Evolutionary conservation across 2,888 invertebrate species (phyloP).

Genomic region (Pandemis corylana): DNA sequence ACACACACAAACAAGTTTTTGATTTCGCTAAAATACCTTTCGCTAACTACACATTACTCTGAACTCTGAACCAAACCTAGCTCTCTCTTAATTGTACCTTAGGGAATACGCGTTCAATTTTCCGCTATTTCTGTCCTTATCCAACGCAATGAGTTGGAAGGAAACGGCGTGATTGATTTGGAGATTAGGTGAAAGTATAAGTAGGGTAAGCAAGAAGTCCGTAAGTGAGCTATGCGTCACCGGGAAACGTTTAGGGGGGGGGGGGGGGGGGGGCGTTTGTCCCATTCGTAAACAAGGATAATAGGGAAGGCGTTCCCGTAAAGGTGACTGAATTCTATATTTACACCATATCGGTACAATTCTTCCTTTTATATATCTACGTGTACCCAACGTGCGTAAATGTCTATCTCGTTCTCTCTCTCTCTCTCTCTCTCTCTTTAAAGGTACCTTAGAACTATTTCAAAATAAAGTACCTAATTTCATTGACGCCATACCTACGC

Average conservation of each 20-base stretch:
- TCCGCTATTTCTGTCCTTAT: not conserved
- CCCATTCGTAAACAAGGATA: slow-evolving; percentile 38
- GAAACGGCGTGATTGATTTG: slow-evolving; percentile 1
- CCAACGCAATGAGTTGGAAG: not conserved
- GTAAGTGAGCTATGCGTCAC: slow-evolving; percentile 46
- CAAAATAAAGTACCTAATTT: too few species aligned
- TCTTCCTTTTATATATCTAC: too few species aligned
- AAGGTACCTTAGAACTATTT: too few species aligned
- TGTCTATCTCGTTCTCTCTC: too few species aligned
- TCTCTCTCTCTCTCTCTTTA: too few species aligned
- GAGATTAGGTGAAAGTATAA: slow-evolving; percentile 4
- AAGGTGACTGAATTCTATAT: not conserved
- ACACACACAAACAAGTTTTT: too few species aligned
- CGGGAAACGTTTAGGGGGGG: slow-evolving; percentile 48
- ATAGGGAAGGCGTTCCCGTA: slow-evolving; percentile 2
- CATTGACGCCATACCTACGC: too few species aligned
- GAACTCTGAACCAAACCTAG: too few species aligned
- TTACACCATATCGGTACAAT: too few species aligned
- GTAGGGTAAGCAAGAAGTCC: not conserved
- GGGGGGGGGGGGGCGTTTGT: slow-evolving; percentile 45
- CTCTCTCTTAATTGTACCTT: slow-evolving; percentile 6
- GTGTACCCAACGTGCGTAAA: too few species aligned
- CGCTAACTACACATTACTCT: too few species aligned
- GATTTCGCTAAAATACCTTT: too few species aligned
- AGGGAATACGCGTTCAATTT: not conserved